phyloP scores from a whole-genome alignment of 2,113 vertebrate species.

The Rissa tridactyla region DNA sequence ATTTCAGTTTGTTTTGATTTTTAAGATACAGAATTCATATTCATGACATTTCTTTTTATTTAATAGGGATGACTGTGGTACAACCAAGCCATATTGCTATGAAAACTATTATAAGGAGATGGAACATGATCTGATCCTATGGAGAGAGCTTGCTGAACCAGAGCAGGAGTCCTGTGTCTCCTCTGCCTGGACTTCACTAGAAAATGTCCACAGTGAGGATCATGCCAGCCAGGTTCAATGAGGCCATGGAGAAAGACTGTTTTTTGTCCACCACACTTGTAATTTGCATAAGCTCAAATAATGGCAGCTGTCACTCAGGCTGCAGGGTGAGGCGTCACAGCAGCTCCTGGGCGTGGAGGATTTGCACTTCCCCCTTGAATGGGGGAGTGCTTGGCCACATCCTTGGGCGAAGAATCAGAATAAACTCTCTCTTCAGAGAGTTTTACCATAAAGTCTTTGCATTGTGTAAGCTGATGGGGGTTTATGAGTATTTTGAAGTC shows the following conservation, averaged over 20 bases:
- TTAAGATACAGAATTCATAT: background rate
- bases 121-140: fast-evolving
- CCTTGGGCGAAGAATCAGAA: background rate
- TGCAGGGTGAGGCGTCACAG: background rate
- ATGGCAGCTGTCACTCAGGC: background rate
- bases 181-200: background rate
- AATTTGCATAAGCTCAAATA: fast-evolving
- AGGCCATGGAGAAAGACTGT: background rate
- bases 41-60: background rate
- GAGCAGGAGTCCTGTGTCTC: no score
- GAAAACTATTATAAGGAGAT: background rate
- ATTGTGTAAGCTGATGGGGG: background rate
- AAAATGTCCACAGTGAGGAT: background rate
- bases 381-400: fast-evolving
- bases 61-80: background rate
- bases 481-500: background rate
- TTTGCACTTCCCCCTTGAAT: background rate
- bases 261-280: background rate
- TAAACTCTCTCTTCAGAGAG: background rate
- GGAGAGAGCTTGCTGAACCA: background rate
- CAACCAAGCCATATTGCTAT: background rate
- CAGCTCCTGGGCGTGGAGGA: background rate
- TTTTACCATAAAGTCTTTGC: background rate
- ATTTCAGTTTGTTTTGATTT: background rate
- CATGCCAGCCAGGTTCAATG: background rate